A percentile compares a stretch with the other conserved stretches of the same genome.
Evolutionary conservation across 1,140 invertebrate species (phyloP).

Genomic region (Apis laboriosa): DNA sequence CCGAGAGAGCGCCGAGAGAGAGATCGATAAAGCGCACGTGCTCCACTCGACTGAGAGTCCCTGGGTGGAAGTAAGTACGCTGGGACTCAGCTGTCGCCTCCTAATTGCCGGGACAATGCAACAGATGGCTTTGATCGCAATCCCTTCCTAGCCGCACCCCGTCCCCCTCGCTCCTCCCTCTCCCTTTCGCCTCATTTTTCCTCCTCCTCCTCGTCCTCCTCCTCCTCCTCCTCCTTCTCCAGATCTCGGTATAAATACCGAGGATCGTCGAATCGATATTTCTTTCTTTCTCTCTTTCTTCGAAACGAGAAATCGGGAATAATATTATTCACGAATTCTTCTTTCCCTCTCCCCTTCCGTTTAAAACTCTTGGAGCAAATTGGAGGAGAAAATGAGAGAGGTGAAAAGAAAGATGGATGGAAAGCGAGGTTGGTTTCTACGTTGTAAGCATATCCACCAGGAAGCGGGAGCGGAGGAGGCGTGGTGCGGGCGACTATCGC

Average conservation of each 20-base stretch:
- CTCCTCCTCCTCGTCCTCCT: background rate
- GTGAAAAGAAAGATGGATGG: too few relatives aligned
- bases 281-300: too few relatives aligned
- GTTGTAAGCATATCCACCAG: conserved; percentile 62
- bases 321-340: too few relatives aligned
- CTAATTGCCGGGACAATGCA: conserved; percentile 82
- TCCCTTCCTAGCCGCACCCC: conserved; percentile 69
- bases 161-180: conserved; percentile 31
- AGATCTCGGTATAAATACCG: background rate
- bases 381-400: background rate
- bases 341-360: too few relatives aligned
- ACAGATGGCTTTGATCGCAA: conserved; percentile 82
- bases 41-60: conserved; percentile 75
- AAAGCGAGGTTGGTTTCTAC: background rate
- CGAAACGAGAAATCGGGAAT: too few relatives aligned
- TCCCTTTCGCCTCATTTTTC: conserved; percentile 6
- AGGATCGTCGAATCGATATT: too few relatives aligned
- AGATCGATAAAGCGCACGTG: conserved; percentile 76
- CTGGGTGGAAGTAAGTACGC: conserved; percentile 79
- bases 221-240: background rate
- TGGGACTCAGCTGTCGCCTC: conserved; percentile 81
- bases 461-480: background rate
- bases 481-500: conserved; percentile 62
- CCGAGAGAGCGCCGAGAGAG: conserved; percentile 50
- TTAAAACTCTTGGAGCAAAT: background rate